Conservation (phyloP, 2,113 vertebrate species). For the Petromus typicus region DNA sequence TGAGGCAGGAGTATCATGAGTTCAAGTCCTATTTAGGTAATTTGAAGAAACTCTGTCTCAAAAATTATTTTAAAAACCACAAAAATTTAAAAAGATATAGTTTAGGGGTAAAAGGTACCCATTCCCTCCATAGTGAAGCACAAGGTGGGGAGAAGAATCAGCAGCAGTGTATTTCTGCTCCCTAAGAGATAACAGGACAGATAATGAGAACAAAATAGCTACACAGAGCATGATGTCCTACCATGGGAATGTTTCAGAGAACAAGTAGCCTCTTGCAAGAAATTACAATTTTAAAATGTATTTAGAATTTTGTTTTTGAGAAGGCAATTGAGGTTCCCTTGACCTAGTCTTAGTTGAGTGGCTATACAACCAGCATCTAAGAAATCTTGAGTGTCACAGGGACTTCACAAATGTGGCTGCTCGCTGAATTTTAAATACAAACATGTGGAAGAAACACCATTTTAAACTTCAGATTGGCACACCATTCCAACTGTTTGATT, state of each 20-base stretch:
- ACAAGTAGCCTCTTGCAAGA: background rate
- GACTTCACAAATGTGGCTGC: background rate
- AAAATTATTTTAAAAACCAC: background rate
- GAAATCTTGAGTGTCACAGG: background rate
- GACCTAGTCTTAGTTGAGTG: background rate
- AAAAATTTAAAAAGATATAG: background rate
- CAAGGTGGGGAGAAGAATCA: background rate
- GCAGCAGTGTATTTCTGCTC: background rate
- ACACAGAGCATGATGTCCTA: background rate
- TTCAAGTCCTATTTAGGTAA: background rate
- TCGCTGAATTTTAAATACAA: background rate
- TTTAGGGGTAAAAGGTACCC: background rate
- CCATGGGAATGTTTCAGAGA: background rate
- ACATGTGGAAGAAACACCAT: background rate
- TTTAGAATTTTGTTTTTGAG: background rate
- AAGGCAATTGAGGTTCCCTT: background rate
- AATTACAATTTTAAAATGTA: background rate
- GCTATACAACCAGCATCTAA: background rate
- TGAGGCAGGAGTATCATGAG: background rate
- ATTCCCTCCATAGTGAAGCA: background rate
- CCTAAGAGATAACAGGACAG: background rate
- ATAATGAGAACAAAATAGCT: background rate
- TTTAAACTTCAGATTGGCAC: background rate
- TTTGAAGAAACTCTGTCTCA: background rate
- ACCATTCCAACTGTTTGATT: background rate